Conservation (phyloP, 2,113 vertebrate species). For the Oreotragus oreotragus region DNA sequence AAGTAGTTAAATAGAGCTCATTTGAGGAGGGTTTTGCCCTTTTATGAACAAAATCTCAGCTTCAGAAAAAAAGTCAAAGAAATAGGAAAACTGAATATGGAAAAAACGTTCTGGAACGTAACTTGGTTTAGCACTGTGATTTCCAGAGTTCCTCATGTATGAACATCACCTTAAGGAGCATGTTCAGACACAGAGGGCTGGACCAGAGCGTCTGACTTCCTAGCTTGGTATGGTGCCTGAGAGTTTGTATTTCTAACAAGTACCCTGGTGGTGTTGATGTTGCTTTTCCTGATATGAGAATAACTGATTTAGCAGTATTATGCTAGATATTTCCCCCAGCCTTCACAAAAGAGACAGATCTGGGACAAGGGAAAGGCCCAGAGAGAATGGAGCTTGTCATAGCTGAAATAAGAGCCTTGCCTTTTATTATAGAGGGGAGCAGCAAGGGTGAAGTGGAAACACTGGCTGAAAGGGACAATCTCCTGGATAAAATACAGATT, state of each 20-base stretch:
- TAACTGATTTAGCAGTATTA: neutral
- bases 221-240: neutral
- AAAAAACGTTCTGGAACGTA: neutral
- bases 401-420: neutral
- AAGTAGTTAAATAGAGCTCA: neutral
- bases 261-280: neutral
- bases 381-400: neutral
- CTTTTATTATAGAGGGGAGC: neutral
- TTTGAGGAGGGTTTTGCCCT: neutral
- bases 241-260: neutral
- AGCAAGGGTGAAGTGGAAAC: neutral
- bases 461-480: neutral
- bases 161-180: neutral
- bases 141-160: neutral
- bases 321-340: neutral
- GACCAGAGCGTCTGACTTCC: neutral
- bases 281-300: neutral
- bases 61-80: neutral
- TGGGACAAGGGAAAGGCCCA: neutral
- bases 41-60: neutral
- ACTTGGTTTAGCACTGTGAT: neutral
- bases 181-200: neutral
- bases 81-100: neutral
- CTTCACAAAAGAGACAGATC: neutral
- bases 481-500: neutral